Conservation (phyloP, 92 coral and sea anemone genomes). For the Zoanthus sociatus region DNA sequence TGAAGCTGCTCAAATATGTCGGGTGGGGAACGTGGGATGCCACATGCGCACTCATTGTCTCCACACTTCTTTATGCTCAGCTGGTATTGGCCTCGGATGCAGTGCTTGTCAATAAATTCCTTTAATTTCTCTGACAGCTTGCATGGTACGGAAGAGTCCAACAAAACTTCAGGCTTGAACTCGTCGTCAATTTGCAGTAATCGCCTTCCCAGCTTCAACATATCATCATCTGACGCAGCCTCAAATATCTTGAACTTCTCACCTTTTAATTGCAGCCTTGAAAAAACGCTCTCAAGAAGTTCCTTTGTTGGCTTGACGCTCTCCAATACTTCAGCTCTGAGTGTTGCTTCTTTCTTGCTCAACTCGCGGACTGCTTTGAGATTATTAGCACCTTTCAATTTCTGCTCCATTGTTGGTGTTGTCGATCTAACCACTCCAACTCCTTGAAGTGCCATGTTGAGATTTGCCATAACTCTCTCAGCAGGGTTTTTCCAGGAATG, state of each 20-base stretch:
- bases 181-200: conserved; percentile 21
- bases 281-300: too few relatives aligned
- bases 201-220: conserved; percentile 20
- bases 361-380: conserved; percentile 22
- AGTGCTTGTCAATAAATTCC: conserved; percentile 28
- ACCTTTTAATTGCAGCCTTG: too few relatives aligned
- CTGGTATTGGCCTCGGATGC: conserved; percentile 39
- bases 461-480: conserved; percentile 50
- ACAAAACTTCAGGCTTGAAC: too few relatives aligned
- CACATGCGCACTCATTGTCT: conserved; percentile 39
- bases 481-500: conserved; percentile 65
- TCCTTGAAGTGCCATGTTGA: background rate
- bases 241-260: too few relatives aligned
- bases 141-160: too few relatives aligned
- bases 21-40: conserved; percentile 35
- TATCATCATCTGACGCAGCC: conserved; percentile 7
- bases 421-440: conserved; percentile 50
- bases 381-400: conserved; percentile 45
- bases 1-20: conserved; percentile 47
- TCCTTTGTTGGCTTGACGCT: too few relatives aligned
- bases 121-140: background rate
- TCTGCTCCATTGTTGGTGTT: conserved; percentile 44
- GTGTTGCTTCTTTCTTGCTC: conserved; percentile 16
- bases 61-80: conserved; percentile 50
- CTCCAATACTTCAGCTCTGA: conserved; percentile 34